Conservation (phyloP, 2,113 vertebrate species). For the Podocnemis expansa region DNA sequence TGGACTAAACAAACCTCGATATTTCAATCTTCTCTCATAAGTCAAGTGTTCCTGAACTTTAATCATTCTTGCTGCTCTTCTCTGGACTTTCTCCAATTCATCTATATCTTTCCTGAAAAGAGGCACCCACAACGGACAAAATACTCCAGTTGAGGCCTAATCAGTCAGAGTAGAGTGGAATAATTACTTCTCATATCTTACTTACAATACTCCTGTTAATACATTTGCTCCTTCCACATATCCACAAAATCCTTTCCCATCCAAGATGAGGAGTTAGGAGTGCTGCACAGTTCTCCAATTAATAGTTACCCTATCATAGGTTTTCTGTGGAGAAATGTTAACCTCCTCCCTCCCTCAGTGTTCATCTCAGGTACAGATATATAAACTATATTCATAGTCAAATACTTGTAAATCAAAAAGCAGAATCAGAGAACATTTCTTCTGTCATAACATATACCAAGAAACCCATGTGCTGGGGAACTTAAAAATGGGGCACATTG, state of each 20-base stretch:
- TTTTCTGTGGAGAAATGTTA: background rate
- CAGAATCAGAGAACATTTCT: background rate
- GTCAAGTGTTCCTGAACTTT: too few relatives aligned
- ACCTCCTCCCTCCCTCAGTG: background rate
- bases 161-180: too few relatives aligned
- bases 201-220: too few relatives aligned
- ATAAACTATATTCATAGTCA: background rate
- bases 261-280: background rate
- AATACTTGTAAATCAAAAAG: background rate
- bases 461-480: background rate
- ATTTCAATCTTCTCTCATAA: too few relatives aligned
- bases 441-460: background rate
- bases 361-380: background rate
- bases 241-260: background rate
- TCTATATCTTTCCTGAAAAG: too few relatives aligned
- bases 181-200: too few relatives aligned
- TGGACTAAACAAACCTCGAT: too few relatives aligned
- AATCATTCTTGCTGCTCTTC: too few relatives aligned
- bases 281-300: background rate
- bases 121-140: too few relatives aligned
- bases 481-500: background rate
- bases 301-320: background rate
- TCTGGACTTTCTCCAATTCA: too few relatives aligned
- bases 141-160: too few relatives aligned
- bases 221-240: background rate